Evolutionary conservation across 2,113 vertebrate species (phyloP), one percentile per base, ranked within the genome.

Genomic region (Tachysurus fulvidraco): DNA sequence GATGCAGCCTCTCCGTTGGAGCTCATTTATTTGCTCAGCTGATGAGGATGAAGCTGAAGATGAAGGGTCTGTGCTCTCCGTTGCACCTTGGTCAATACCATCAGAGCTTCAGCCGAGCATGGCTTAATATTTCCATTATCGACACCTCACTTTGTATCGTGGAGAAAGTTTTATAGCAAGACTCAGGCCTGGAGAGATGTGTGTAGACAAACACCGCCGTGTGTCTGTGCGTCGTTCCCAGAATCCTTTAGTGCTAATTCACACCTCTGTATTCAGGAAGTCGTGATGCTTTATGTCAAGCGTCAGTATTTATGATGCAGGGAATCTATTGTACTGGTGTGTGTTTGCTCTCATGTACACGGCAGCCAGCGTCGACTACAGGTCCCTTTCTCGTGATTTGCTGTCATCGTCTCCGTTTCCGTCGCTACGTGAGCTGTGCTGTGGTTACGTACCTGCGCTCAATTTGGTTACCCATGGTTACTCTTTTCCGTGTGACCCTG

Each of bases 21-120:
- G 84, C 89, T 90, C 87, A 92, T 89, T 93, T 93, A 92, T 89
- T 93, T 93, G 91, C 92, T 93, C 90, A 89, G 90, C 89, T 91
- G 91, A 94, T 74, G 69, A 84, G 65, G 82, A 73, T 21, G 64
- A 83, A n/a, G 60, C 5, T 30, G 67, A 84, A 60, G 83, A 84
- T 74, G 54, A 84, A 84, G 55, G 65, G 59, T 36, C 11, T 57
- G 62, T 83, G 57, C 88, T 83, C 81, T 83, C 80, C 30, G 67
- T 83, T 77, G 46, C 69, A 65, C 74, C 79, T 86, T 67, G 78
- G 84, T 89, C 90, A 74, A 82, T 88, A 83, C 88, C 60, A 25
- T 84, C 25, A 74, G 50, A 21, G 81, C 80, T 74, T 90, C 89
- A 41, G 80, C 79, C 13, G 69, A 62, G 79, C 82, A 52, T 52